Evolutionary conservation across 2,797 vertebrate species (phyloP).

Genomic region (Oreochromis grahami): DNA sequence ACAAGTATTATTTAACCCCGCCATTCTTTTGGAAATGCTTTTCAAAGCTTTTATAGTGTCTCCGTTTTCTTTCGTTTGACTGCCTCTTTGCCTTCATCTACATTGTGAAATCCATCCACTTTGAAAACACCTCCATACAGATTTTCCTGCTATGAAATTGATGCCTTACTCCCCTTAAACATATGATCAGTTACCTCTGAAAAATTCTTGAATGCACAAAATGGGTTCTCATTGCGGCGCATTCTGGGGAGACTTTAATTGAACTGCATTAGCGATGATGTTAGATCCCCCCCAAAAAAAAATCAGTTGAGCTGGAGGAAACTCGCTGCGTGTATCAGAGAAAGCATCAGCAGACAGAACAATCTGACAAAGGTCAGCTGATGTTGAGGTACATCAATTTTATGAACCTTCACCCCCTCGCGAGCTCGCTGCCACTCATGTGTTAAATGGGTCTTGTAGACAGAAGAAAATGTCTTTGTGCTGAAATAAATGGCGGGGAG

Average conservation of each 20-base stretch:
- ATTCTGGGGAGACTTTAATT: background rate
- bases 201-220: constrained; percentile 22
- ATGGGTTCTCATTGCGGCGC: background rate
- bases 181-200: constrained; percentile 14
- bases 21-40: constrained; percentile 17
- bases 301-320: background rate
- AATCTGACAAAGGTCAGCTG: constrained; percentile 54
- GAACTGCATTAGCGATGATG: background rate
- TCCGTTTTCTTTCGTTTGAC: background rate
- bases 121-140: constrained; percentile 8
- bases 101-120: constrained; percentile 29
- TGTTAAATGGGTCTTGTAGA: constrained; percentile 71
- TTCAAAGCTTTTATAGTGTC: constrained; percentile 1
- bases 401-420: constrained; percentile 44
- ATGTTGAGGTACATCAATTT: constrained; percentile 67
- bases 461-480: constrained; percentile 62
- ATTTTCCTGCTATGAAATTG: constrained; percentile 10
- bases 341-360: constrained; percentile 24
- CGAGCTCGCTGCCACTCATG: constrained; percentile 60
- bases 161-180: constrained; percentile 3
- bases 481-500: constrained; percentile 62
- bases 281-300: background rate
- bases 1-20: constrained; percentile 41
- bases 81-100: background rate
- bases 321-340: background rate